Evolutionary conservation across 2,113 vertebrate species (phyloP).

Genomic region (Hippolais icterina): DNA sequence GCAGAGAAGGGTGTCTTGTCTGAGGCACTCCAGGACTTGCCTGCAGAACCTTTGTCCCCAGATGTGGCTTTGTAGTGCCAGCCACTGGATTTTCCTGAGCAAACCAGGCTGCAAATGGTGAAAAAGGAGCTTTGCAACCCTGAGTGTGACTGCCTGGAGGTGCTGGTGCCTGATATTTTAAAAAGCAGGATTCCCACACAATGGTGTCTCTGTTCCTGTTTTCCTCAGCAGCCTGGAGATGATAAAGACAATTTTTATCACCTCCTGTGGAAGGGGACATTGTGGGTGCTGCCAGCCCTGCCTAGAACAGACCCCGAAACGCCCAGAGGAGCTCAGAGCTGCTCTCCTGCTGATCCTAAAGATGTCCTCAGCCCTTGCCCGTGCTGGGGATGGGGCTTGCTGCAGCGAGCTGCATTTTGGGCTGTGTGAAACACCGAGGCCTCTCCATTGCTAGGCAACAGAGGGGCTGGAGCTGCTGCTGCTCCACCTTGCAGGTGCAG

Average conservation of each 20-base stretch:
- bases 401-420: slow-evolving; percentile 29
- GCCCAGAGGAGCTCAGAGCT: not conserved
- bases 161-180: not conserved
- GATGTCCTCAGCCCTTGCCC: not conserved
- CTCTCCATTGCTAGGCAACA: slow-evolving; percentile 67
- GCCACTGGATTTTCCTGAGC: not conserved
- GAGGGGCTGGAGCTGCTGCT: not conserved
- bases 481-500: slow-evolving; percentile 35
- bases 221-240: not conserved
- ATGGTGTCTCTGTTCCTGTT: not conserved
- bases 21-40: not conserved
- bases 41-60: not conserved
- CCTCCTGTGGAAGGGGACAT: not conserved
- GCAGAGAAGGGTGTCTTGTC: not conserved
- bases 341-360: not conserved
- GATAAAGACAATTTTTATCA: not conserved
- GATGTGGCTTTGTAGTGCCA: not conserved
- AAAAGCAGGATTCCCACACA: not conserved
- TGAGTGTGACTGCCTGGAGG: not conserved
- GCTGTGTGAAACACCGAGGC: not conserved
- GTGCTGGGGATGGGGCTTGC: not conserved
- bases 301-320: rapidly evolving
- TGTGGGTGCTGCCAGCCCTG: not conserved
- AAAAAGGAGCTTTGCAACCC: not conserved
- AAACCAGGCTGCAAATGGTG: not conserved